Evolutionary conservation across 2,888 invertebrate species (phyloP), one percentile per base, ranked within the genome.

Genomic region (Ariolimax columbianus): DNA sequence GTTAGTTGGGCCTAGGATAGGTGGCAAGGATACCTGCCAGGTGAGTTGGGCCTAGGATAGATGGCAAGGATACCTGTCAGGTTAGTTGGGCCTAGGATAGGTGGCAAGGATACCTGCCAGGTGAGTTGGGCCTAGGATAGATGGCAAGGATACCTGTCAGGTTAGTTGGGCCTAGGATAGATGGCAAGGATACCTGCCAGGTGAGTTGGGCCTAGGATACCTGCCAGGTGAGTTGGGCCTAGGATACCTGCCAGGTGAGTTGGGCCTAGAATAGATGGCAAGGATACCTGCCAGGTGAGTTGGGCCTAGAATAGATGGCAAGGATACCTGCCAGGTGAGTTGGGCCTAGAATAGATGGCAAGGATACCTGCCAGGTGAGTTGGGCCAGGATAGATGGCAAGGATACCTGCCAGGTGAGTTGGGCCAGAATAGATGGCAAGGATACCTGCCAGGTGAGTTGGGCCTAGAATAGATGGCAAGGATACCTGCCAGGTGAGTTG

Each of bases 301-400:
- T 19, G 86, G 86, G 1, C 51, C 36, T 9, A 33, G 59, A n/a
- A 73, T 63, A 9, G 86, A 84, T 4, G 82, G 84, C 30, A 81
- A 77, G 40, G 86, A 86, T 68, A 75, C 86, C 6, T 86, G 86
- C 84, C 86, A 86, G 84, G 86, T 86, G 86, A 59, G 86, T 84
- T 19, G 86, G 86, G 1, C 51, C 36, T 9, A 33, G 59, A n/a
- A 73, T 63, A 9, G 86, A 84, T 4, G 82, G 84, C 30, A 81
- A 77, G 40, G 86, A 86, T 68, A 75, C 86, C 6, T 86, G 86
- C 84, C 86, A 86, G 84, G 86, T 84, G n/a, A n/a, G n/a, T n/a
- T n/a, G n/a, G n/a, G n/a, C n/a, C n/a, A n/a, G n/a, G 36, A 70
- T 55, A 0, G 86, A 84, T 1, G 82, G 84, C n/a, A 80, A 77